Conservation (phyloP, 2,113 vertebrate species). For the Epinephelus fuscoguttatus region DNA sequence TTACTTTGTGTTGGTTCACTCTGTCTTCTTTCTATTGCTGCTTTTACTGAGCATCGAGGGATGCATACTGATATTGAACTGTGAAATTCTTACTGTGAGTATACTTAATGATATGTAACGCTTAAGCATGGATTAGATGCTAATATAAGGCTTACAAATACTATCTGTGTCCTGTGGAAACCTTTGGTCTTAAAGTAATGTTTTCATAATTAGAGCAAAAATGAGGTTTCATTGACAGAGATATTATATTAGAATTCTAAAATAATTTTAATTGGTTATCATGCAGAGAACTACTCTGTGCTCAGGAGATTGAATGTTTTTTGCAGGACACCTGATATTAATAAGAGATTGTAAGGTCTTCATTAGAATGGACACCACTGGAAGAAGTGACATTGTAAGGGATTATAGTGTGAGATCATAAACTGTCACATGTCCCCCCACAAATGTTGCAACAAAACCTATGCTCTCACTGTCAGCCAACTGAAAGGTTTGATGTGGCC, state of each 20-base stretch:
- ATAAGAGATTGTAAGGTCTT: neutral
- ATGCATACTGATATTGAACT: conserved; percentile 45
- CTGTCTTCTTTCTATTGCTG: conserved; percentile 45
- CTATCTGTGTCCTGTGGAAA: conserved; percentile 7
- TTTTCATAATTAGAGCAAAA: neutral
- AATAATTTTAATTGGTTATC: neutral
- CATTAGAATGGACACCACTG: neutral
- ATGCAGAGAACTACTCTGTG: neutral
- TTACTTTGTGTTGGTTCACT: conserved; percentile 40
- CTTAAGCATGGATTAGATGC: neutral
- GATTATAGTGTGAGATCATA: neutral
- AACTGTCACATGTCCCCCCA: neutral
- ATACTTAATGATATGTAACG: conserved; percentile 19
- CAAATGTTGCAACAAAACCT: too few relatives aligned
- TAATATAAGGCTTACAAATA: neutral
- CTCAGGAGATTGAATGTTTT: neutral
- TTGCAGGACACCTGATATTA: conserved; percentile 9
- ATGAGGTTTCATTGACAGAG: neutral
- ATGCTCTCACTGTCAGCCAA: neutral
- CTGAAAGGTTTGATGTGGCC: neutral
- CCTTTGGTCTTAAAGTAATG: neutral
- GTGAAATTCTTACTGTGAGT: conserved; percentile 67
- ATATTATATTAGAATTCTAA: neutral
- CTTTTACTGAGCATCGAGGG: conserved; percentile 63
- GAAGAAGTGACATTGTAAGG: neutral